Conservation (phyloP, 2,113 vertebrate genomes). For the Periophthalmodon schlosseri region DNA sequence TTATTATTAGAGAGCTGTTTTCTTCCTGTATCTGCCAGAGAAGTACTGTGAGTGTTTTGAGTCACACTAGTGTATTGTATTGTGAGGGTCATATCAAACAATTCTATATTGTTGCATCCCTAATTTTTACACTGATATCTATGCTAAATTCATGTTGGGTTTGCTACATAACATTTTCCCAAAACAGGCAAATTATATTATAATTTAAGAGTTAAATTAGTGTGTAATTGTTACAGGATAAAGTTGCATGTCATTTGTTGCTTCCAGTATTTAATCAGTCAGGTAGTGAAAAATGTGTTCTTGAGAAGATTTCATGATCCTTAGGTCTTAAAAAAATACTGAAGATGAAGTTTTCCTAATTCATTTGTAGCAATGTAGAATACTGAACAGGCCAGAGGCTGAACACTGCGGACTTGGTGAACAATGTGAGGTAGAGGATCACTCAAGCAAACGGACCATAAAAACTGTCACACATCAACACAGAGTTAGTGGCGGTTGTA, state of each 20-base stretch:
- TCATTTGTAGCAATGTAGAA: conserved; percentile 37
- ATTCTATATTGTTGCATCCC: no score
- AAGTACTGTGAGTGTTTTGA: no score
- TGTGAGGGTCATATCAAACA: no score
- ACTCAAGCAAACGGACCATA: conserved; percentile 58
- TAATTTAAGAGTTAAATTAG: conserved; percentile 61
- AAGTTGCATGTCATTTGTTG: neutral
- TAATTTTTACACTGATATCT: neutral
- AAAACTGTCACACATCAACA: conserved; percentile 39
- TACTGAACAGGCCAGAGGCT: conserved; percentile 49
- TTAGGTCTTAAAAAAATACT: conserved; percentile 1
- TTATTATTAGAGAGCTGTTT: no score
- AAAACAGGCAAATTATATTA: conserved; percentile 58
- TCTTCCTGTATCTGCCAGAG: no score
- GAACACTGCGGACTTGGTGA: conserved; percentile 46
- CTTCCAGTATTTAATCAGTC: neutral
- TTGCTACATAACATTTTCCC: conserved; percentile 41
- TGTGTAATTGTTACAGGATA: neutral
- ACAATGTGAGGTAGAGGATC: conserved; percentile 88
- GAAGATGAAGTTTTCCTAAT: conserved; percentile 33
- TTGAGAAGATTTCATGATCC: conserved; percentile 27
- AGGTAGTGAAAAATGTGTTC: conserved; percentile 11
- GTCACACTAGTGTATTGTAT: neutral
- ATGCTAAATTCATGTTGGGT: conserved; percentile 8
- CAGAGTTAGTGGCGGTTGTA: conserved; percentile 40